A percentile compares a stretch with the other conserved stretches of the same genome.
These are phyloP conservation scores for Ammodytes dubius DNA, from an alignment of 2,113 vertebrate species.

Conservation along the genomic window DNA sequence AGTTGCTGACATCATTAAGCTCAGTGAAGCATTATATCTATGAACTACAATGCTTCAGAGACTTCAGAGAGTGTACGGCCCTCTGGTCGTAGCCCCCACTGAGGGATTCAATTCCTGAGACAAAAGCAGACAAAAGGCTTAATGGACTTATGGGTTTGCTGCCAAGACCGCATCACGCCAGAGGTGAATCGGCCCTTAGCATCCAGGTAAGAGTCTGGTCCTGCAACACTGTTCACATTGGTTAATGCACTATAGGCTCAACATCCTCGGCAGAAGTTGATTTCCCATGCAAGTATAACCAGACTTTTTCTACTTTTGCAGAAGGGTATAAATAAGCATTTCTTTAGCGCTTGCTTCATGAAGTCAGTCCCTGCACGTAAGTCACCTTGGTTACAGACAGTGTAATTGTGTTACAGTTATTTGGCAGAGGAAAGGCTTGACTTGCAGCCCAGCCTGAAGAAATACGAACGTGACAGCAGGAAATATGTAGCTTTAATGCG, in stretches of 20 bases:
- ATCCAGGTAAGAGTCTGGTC: conserved; percentile 47
- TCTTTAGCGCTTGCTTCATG: background rate
- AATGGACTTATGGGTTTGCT: conserved; percentile 68
- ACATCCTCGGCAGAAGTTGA: conserved; percentile 3
- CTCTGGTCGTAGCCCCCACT: conserved; percentile 18
- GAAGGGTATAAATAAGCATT: background rate
- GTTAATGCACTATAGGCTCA: conserved; percentile 45
- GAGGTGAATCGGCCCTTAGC: conserved; percentile 55
- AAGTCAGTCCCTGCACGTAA: background rate
- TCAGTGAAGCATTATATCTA: conserved; percentile 42
- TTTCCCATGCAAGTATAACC: background rate
- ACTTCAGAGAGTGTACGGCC: conserved; percentile 18
- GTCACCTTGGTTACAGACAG: conserved; percentile 5
- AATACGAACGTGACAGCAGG: background rate
- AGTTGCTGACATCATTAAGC: conserved; percentile 25
- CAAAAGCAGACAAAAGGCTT: conserved; percentile 53
- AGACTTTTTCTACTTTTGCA: conserved; percentile 30
- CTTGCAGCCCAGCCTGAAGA: conserved; percentile 14
- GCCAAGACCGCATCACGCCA: conserved; percentile 55
- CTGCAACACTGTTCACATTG: conserved; percentile 41
- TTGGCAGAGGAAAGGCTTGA: conserved; percentile 24
- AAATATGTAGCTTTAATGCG: conserved; percentile 32
- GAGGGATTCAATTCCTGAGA: conserved; percentile 52
- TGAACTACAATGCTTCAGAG: conserved; percentile 36
- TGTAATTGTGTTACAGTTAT: conserved; percentile 11